A percentile compares a stretch with the other conserved stretches of the same genome.
phyloP scores from a whole-genome alignment of 2,888 invertebrate genomes.

The Habrosyne pyritoides region DNA sequence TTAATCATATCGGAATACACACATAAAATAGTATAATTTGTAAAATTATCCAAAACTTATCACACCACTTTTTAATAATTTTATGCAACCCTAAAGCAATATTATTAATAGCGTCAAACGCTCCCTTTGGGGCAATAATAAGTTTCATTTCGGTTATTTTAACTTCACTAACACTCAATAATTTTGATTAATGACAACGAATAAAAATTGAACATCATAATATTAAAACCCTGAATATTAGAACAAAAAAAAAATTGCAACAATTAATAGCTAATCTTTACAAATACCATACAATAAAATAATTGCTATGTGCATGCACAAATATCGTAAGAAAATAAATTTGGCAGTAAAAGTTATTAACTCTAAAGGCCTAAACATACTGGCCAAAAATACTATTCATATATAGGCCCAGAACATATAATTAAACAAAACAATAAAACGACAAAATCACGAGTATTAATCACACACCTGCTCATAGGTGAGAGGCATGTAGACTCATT shows the following conservation, averaged over 20 bases:
- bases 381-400: slow-evolving; percentile 81
- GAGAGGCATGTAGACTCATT: slow-evolving; percentile 73
- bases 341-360: slow-evolving; percentile 84
- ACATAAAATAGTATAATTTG: slow-evolving; percentile 83
- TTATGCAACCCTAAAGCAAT: slow-evolving; percentile 82
- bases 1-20: slow-evolving; percentile 78
- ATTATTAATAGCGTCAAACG: slow-evolving; percentile 82
- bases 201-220: slow-evolving; percentile 79
- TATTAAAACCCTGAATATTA: slow-evolving; percentile 82
- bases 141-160: slow-evolving; percentile 79
- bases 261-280: slow-evolving; percentile 81
- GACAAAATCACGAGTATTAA: slow-evolving; percentile 80
- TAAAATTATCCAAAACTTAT: slow-evolving; percentile 84
- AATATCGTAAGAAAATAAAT: slow-evolving; percentile 82
- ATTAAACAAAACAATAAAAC: slow-evolving; percentile 79
- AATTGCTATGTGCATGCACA: slow-evolving; percentile 83
- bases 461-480: slow-evolving; percentile 71
- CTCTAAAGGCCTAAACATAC: slow-evolving; percentile 80
- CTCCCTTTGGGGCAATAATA: slow-evolving; percentile 82
- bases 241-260: slow-evolving; percentile 81
- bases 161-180: slow-evolving; percentile 82
- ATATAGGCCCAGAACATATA: slow-evolving; percentile 80
- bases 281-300: slow-evolving; percentile 81
- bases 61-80: slow-evolving; percentile 81
- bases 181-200: slow-evolving; percentile 83